Evolutionary conservation across 2,797 vertebrate genomes (phyloP).

Genomic region (Oryzias dopingdopingensis): DNA sequence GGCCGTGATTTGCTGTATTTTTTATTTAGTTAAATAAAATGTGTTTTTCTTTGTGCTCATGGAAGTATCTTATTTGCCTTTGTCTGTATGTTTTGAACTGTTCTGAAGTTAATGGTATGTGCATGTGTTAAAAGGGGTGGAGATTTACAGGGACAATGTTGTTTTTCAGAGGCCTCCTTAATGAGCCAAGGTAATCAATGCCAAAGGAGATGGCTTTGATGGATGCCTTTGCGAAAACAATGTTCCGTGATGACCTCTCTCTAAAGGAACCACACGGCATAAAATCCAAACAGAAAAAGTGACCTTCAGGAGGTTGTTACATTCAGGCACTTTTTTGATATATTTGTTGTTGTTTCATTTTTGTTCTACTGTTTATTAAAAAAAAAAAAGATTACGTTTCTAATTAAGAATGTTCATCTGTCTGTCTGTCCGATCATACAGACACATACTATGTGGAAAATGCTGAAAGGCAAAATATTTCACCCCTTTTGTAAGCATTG

Average conservation of each 20-base stretch:
- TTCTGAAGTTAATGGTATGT: conserved; percentile 1
- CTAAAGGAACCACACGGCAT: conserved; percentile 61
- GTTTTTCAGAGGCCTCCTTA: conserved; percentile 70
- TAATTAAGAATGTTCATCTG: no score
- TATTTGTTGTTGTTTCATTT: conserved; percentile 48
- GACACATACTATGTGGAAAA: conserved; percentile 7
- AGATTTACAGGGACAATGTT: conserved; percentile 26
- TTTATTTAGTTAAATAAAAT: no score
- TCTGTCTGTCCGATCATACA: conserved; percentile 2
- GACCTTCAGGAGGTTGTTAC: conserved; percentile 65
- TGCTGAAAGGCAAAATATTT: neutral
- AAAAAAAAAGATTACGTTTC: conserved; percentile 11
- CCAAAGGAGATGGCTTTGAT: conserved; percentile 79
- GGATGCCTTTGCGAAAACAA: conserved; percentile 81
- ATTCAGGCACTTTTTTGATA: conserved; percentile 51
- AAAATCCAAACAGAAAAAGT: conserved; percentile 56
- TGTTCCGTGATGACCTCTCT: conserved; percentile 69
- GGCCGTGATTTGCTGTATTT: no score
- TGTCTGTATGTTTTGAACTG: no score
- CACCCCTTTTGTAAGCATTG: no score
- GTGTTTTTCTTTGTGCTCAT: no score
- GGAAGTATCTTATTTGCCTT: no score
- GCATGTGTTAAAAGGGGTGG: conserved; percentile 1
- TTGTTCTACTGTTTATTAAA: conserved; percentile 39
- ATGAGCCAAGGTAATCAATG: conserved; percentile 81